Evolutionary conservation across 2,888 invertebrate genomes (phyloP).

Genomic region (Petrolisthes cinctipes): DNA sequence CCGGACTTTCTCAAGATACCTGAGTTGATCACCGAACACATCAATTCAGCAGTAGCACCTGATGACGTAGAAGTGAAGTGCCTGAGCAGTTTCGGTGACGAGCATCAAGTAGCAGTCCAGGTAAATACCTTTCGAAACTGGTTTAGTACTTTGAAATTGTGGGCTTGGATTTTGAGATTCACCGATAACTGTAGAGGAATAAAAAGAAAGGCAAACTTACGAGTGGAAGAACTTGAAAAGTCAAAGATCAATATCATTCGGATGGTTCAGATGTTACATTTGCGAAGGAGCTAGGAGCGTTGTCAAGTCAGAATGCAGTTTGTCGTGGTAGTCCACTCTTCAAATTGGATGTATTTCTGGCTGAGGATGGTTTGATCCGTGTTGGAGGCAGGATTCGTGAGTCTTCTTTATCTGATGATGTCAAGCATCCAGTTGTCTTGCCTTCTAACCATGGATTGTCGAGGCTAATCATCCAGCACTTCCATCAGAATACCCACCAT

Average conservation of each 20-base stretch:
- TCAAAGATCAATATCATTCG: not conserved
- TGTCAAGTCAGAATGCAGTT: not conserved
- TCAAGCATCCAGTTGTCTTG: not conserved
- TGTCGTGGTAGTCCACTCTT: too few relatives aligned
- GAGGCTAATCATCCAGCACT: slow-evolving; percentile 1
- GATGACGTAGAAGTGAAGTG: slow-evolving; percentile 3
- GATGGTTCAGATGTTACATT: not conserved
- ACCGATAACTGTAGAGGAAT: not conserved
- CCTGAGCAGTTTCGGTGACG: too few relatives aligned
- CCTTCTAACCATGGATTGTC: slow-evolving; percentile 13
- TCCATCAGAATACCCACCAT: too few relatives aligned
- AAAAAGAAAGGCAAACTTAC: not conserved
- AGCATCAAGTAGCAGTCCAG: too few relatives aligned
- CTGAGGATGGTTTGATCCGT: slow-evolving; percentile 1
- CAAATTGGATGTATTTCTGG: slow-evolving; percentile 22
- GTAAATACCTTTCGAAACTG: too few relatives aligned
- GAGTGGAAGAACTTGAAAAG: slow-evolving; percentile 8
- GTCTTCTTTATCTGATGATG: not conserved
- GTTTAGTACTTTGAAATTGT: too few relatives aligned
- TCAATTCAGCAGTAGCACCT: not conserved
- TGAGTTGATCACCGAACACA: not conserved
- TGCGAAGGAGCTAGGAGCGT: not conserved
- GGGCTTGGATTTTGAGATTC: slow-evolving; percentile 17
- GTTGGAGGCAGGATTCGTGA: slow-evolving; percentile 10
- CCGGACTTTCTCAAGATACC: slow-evolving; percentile 4